phyloP scores from a whole-genome alignment of 2,888 invertebrate species.

The Nephrotoma appendiculata region DNA sequence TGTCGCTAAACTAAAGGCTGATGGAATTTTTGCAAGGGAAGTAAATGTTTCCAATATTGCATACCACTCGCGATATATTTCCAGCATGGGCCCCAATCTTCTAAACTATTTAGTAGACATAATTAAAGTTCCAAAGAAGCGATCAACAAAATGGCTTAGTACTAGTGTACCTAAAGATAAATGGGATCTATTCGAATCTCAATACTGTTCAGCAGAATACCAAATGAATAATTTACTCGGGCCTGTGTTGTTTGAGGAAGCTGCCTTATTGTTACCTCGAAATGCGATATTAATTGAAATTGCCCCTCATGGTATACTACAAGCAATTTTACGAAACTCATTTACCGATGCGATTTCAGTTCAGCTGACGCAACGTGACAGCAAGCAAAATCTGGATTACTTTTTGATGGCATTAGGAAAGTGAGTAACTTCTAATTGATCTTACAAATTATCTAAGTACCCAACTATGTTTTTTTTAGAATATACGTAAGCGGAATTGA shows the following conservation, averaged over 20 bases:
- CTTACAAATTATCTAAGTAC: slow-evolving; percentile 12
- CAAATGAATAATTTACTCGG: slow-evolving; percentile 70
- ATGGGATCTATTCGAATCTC: slow-evolving; percentile 44
- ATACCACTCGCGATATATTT: slow-evolving; percentile 76
- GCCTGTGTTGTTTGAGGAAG: slow-evolving; percentile 44
- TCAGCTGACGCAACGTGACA: slow-evolving; percentile 42
- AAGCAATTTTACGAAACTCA: slow-evolving; percentile 48
- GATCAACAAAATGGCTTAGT: slow-evolving; percentile 71
- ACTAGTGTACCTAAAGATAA: slow-evolving; percentile 58
- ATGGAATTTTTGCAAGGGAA: slow-evolving; percentile 65
- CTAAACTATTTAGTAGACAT: slow-evolving; percentile 46
- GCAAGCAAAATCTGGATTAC: slow-evolving; percentile 32
- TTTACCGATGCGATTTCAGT: slow-evolving; percentile 39
- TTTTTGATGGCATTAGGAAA: slow-evolving; percentile 34
- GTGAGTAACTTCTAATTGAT: slow-evolving; percentile 28
- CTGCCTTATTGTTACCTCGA: slow-evolving; percentile 41
- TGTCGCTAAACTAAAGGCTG: slow-evolving; percentile 46
- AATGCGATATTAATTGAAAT: slow-evolving; percentile 52
- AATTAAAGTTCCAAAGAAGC: slow-evolving; percentile 46
- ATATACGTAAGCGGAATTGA: slow-evolving; percentile 64
- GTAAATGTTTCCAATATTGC: slow-evolving; percentile 80
- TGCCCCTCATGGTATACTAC: slow-evolving; percentile 53
- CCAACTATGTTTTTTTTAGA: slow-evolving; percentile 30
- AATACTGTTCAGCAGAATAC: slow-evolving; percentile 36
- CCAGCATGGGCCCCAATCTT: slow-evolving; percentile 50